Base-by-base conservation (phyloP, 2,113 vertebrate genomes). In the Leiothrix lutea region DNA sequence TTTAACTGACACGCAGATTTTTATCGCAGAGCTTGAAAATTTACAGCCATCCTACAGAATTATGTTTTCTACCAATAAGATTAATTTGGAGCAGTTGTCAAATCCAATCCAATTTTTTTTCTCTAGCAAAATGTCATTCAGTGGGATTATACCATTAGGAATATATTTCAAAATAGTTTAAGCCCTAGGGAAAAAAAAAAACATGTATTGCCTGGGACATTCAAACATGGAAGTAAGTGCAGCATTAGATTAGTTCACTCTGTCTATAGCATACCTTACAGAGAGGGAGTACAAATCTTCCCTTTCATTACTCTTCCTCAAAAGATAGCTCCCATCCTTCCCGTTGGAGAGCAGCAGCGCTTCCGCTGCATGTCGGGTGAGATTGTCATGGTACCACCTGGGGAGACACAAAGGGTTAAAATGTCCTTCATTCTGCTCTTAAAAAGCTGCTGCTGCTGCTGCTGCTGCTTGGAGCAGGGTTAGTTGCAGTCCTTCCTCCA, bases 271-370 rank as follows among this genome's bases (percentile, higher is more conserved):
- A 24, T 95, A 99, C 99, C 99, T 99, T 65, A 99, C 99, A 17
- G 99, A 99, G 35, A 99, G 98, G 20, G 99, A 99, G 47, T 99
- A 99, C 69, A 98, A 95, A 45, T 97, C 97, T 0, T 88, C 88
- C 6, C 97, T 98, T 31, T 98, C 98, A 25, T 99, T 98, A 74
- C 99, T 99, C 92, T 99, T 99, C 85, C 99, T 98, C 74, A 99
- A 97, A 20, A 99, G 98, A 88, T 99, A 99, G 95, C 99, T 99
- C 29, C 99, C 99, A 45, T 99, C 99, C 6, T 78, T 72, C 19
- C 99, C 99, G 0, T 99, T 99, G 84, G 99, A 99, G 94, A 99
- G 96, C 75, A 99, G 99, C 17, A 99, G 98, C 0, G 99, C 99
- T 85, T 99, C 99, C 1, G 99, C 98, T 2, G 99, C 98, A 0